Base-by-base conservation (phyloP, 2,888 invertebrate species). In the Operophtera brumata region DNA sequence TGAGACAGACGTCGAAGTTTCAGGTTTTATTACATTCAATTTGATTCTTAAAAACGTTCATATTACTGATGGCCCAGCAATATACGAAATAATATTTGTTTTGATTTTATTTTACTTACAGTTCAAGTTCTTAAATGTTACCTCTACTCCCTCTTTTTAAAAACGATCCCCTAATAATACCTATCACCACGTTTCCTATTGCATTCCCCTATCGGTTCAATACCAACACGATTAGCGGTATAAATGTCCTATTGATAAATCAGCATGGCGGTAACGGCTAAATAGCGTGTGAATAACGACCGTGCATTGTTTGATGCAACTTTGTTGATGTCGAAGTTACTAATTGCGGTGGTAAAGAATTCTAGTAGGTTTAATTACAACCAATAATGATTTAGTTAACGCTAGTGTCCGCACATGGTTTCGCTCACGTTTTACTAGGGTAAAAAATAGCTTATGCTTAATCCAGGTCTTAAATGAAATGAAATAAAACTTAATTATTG, bases 181-280 rank as follows among this genome's bases (percentile, higher is more conserved):
- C 59, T 64, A 61, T 62, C 64, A 64, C 47, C 62, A 60, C 60
- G 47, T 46, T 53, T 57, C 47, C 57, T 40, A 36, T 45, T 61
- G 56, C 58, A 56, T 64, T 65, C 68, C 52, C 53, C 69, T 61
- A 61, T 62, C 65, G 59, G 69, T 65, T 71, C 75, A 69, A 72
- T 77, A 78, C 66, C 75, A 84, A 81, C 77, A 78, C 82, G 78
- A 84, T 85, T 86, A 86, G 81, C 83, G 78, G 82, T 86, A 84
- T 84, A 85, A 86, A 85, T 85, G 84, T 87, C 81, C 77, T 78
- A 80, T 85, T 84, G 87, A 88, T 86, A 84, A 83, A 86, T 86
- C 84, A 84, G 76, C 71, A 71, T 69, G 67, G 61, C 73, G 77
- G 78, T 88, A 89, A 90, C 88, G 83, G 84, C 84, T 86, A 86